Evolutionary conservation across 2,888 invertebrate genomes (phyloP), one percentile per base, ranked within the genome.

Genomic region (Spisula subtruncata): DNA sequence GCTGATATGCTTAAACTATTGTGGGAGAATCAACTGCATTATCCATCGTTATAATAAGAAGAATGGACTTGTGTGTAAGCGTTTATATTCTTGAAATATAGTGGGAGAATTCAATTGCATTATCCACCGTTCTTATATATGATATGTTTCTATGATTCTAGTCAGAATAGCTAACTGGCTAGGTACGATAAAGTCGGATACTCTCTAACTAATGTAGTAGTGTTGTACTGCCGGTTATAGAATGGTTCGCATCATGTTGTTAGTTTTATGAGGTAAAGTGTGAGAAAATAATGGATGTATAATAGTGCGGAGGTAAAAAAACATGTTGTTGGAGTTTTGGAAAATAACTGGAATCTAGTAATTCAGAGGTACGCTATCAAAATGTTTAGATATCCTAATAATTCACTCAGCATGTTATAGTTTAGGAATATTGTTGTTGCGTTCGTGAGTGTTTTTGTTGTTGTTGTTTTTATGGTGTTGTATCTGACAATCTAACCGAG

Each of bases 181-280:
- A 60, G 60, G 60, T 60, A 54, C 54, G 54, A 54, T 54, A 60
- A 10, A 66, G n/a, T 66, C 60, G 60, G 25, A 66, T 66, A 25
- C 60, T 66, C 60, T 66, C 25, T 66, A n/a, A n/a, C n/a, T n/a
- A n/a, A n/a, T n/a, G 5, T 20, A 66, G 25, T 25, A 66, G 25
- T n/a, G 60, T 60, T 18, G n/a, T 60, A 4, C n/a, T 54, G n/a
- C 18, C 16, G 60, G 6, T 60, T 20, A 60, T 60, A 60, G 60
- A 60, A 60, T n/a, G 4, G n/a, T 60, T 60, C 60, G 60, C 25
- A 66, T 66, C 60, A 25, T 66, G 60, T 66, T 66, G 60, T 66
- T 6, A 66, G 20, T 66, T 66, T 66, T 25, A 25, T 25, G 25
- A 25, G 60, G 8, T 41, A 25, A 66, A 66, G 25, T 25, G 60